A percentile compares a stretch with the other conserved stretches of the same genome.
Evolutionary conservation across 2,888 invertebrate genomes (phyloP).

Genomic region (Drosophila atroscutellata): DNA sequence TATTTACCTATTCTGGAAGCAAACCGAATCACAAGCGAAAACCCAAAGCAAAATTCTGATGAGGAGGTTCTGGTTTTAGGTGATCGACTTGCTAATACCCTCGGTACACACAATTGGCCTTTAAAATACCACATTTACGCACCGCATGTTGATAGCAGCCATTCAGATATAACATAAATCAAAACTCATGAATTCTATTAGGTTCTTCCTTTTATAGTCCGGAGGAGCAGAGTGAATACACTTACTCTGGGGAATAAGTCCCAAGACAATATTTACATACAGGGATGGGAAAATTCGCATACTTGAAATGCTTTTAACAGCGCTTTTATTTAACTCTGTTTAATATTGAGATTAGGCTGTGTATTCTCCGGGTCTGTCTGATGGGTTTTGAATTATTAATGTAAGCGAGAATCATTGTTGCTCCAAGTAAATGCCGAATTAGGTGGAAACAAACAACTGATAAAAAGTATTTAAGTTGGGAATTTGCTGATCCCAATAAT

Average conservation of each 20-base stretch:
- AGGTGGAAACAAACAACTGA: conserved; percentile 9
- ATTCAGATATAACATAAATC: conserved; percentile 42
- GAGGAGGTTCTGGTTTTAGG: not conserved
- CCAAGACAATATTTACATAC: conserved; percentile 6
- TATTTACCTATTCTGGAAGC: not conserved
- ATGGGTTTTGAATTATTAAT: conserved; percentile 31
- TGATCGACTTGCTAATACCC: not conserved
- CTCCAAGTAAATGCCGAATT: not conserved
- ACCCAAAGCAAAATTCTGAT: not conserved
- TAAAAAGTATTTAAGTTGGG: not conserved
- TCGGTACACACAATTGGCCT: conserved; percentile 8
- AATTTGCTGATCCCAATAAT: conserved; percentile 2
- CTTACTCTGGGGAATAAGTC: conserved; percentile 7
- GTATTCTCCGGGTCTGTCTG: not conserved
- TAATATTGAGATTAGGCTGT: conserved; percentile 44
- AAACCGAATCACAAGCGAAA: not conserved
- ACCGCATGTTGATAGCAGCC: conserved; percentile 32
- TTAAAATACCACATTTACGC: conserved; percentile 38
- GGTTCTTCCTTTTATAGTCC: not conserved
- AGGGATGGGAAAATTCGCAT: conserved; percentile 25
- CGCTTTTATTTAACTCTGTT: conserved; percentile 53
- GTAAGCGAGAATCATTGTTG: not conserved
- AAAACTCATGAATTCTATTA: conserved; percentile 59
- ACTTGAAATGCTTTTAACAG: conserved; percentile 45
- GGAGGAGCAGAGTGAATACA: not conserved